Evolutionary conservation across 2,113 vertebrate species (phyloP).

Genomic region (Eira barbara): DNA sequence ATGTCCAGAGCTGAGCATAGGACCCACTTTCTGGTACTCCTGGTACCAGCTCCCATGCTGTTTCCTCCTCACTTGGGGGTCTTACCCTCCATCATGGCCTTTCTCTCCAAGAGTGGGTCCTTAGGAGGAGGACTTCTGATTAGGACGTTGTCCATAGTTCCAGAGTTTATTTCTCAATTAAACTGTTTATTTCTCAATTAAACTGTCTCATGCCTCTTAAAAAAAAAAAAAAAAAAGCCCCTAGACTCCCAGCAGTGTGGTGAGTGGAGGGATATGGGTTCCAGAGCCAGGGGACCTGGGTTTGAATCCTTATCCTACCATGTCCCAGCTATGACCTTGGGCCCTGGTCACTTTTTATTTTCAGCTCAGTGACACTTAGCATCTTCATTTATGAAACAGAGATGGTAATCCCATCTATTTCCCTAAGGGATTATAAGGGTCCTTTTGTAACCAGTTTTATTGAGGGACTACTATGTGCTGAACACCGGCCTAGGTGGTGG

Average conservation of each 20-base stretch:
- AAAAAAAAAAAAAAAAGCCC: not conserved
- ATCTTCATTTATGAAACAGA: not conserved
- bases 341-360: not conserved
- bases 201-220: not conserved
- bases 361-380: not conserved
- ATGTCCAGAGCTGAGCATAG: not conserved
- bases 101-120: not conserved
- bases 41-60: not conserved
- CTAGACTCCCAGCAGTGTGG: not conserved
- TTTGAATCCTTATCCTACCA: not conserved
- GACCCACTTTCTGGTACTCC: not conserved
- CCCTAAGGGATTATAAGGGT: not conserved
- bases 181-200: conserved; percentile 45
- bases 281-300: not conserved
- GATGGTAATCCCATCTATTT: not conserved
- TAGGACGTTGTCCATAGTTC: not conserved
- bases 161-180: conserved; percentile 22
- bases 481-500: not conserved
- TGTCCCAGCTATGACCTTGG: not conserved
- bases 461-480: not conserved
- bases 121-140: not conserved
- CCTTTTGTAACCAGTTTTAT: not conserved
- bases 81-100: not conserved
- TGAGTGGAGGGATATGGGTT: not conserved
- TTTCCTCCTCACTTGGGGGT: not conserved